Percentiles rank a stretch among this genome's conserved stretches.
These are phyloP conservation scores for Coelogynopora nodosa DNA, from an alignment of 2,888 invertebrate genomes.

Conservation along the genomic window DNA sequence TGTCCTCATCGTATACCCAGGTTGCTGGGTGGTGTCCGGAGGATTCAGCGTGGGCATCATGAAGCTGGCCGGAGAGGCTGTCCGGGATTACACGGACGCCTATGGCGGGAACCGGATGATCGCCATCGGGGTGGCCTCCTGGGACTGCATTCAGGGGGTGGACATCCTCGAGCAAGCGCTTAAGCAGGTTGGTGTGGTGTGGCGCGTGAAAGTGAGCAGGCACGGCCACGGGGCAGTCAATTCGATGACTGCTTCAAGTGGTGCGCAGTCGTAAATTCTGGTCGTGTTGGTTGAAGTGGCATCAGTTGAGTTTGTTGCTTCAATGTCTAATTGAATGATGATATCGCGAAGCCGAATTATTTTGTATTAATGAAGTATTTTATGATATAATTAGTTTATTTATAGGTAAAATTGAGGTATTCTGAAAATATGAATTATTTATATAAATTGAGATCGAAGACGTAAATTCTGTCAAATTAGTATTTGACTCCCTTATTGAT, in stretches of 20 bases:
- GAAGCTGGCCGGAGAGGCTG: constrained; percentile 62
- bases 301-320: too few relatives aligned
- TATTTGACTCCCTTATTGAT: too few relatives aligned
- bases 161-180: constrained; percentile 48
- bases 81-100: constrained; percentile 57
- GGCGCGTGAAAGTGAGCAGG: too few relatives aligned
- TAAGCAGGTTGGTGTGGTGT: constrained; percentile 18
- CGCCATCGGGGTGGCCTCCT: constrained; percentile 60
- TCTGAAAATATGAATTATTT: too few relatives aligned
- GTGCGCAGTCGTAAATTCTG: too few relatives aligned
- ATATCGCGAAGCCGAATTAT: not conserved
- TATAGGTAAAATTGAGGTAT: not conserved
- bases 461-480: too few relatives aligned
- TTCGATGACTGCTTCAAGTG: too few relatives aligned
- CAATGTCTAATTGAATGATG: too few relatives aligned
- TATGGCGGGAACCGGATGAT: constrained; percentile 55
- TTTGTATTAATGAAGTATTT: not conserved
- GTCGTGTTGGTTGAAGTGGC: too few relatives aligned
- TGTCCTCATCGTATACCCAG: constrained; percentile 50
- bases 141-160: constrained; percentile 60
- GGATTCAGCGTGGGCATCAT: constrained; percentile 62
- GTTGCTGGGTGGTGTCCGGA: constrained; percentile 62
- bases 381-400: not conserved
- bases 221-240: too few relatives aligned
- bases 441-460: too few relatives aligned